Base-by-base conservation (phyloP, 2,888 invertebrate species). In the Melieria crassipennis region DNA sequence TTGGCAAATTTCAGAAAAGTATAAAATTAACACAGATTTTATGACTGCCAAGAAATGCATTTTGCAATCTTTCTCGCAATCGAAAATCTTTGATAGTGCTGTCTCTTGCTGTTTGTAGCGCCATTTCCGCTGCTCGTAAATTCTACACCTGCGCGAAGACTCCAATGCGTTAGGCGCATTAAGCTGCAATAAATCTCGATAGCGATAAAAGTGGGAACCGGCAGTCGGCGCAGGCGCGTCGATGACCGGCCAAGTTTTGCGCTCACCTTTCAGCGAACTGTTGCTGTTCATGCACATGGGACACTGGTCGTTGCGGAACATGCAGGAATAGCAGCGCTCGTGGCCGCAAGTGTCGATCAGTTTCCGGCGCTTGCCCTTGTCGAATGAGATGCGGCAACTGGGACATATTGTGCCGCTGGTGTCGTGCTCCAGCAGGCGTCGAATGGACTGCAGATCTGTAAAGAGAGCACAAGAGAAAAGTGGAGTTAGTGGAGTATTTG, bases 311-410 rank as follows among this genome's bases (percentile, higher is more conserved):
- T 94, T 95, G 81, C 92, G 92, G 89, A 96, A 96, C 91, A 97
- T 93, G 88, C 97, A 97, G 78, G 95, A 93, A 89, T 97, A 97
- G 88, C 97, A 97, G 75, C 96, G 89, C 86, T 97, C 97, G 90
- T 98, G 97, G 78, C 97, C 97, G 88, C 97, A 98, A 75, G 95
- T 93, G 89, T 98, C 97, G 85, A 97, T 96, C 83, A 98, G 90
- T 86, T 95, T 93, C 87, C 97, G 92, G 88, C 97, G 96, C 88
- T 97, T 97, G 87, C 97, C 97, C 88, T 96, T 96, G 88, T 97
- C 97, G 89, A 96, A 97, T 80, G 96, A 96, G 92, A 96, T 94
- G 87, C 92, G 93, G 89, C 95, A 95, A 87, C 94, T 93, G 77
- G 94, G 94, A 87, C 95, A 95, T 75, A 89, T 90, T 65, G 90